Evolutionary conservation across 2,113 vertebrate genomes (phyloP).

Genomic region (Motacilla tschutschensis): DNA sequence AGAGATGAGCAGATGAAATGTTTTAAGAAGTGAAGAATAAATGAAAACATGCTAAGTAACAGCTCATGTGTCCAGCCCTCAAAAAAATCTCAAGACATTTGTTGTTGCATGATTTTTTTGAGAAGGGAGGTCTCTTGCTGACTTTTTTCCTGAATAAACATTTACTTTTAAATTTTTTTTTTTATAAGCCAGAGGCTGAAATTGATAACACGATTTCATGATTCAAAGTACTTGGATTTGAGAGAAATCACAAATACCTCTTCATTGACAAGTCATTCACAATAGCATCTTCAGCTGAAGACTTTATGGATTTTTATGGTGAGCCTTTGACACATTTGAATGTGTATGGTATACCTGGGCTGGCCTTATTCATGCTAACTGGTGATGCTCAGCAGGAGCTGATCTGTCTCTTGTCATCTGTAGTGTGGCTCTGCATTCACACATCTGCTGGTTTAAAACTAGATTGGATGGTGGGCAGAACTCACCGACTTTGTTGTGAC

Average conservation of each 20-base stretch:
- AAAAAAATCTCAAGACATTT: neutral
- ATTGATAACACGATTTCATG: neutral
- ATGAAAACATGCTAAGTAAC: neutral
- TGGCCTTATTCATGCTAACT: neutral
- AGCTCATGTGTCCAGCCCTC: neutral
- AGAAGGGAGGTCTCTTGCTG: neutral
- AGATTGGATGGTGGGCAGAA: constrained; percentile 33
- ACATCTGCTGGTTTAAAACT: constrained; percentile 34
- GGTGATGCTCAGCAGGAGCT: neutral
- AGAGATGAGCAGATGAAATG: constrained; percentile 6
- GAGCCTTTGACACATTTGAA: neutral
- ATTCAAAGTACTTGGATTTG: neutral
- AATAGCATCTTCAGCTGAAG: neutral
- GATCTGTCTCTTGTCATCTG: neutral
- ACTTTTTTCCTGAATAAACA: neutral
- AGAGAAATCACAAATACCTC: neutral
- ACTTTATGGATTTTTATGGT: neutral
- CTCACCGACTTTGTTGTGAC: constrained; percentile 49
- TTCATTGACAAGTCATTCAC: neutral
- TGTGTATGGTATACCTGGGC: neutral
- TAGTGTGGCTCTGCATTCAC: constrained; percentile 4
- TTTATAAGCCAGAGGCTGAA: neutral
- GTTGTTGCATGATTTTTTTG: neutral
- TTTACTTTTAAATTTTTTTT: neutral
- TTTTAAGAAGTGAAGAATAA: neutral